Base-by-base conservation (phyloP, 2,797 vertebrate genomes). In the Allobates femoralis region DNA sequence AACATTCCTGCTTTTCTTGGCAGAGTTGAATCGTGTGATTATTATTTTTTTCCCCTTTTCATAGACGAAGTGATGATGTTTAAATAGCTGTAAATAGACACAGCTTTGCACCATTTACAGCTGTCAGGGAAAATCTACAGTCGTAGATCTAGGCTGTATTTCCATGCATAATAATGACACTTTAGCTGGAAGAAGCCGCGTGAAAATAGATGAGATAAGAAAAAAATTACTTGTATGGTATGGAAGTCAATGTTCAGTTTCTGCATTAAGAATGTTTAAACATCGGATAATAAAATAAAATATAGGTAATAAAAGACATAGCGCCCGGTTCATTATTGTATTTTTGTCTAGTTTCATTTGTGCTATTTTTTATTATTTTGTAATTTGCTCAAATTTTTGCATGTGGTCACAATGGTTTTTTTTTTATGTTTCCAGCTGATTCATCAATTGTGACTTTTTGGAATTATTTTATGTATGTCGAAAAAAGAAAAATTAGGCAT, bases 81-180 rank as follows among this genome's bases (percentile, higher is more conserved):
- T 85, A 85, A 85, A 77, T 76, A 75, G 71, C 79, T 64, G 58
- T 82, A 86, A 82, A 86, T 76, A 76, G 79, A 66, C 71, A 55
- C 58, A 82, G 56, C 71, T 51, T 75, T 81, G 69, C 82, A 81
- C 84, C 66, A 51, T 74, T 85, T 73, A 80, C 85, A 86, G 85
- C 79, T 81, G 85, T 75, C 85, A 81, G 56, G 55, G 79, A 55
- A 82, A 76, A 86, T 73, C 30, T 76, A 77, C 66, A 21, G 80
- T 32, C 10, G 10, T 12, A 60, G 32, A 67, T 41, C n/a, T 3
- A 50, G 56, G 79, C 41, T 46, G 34, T 67, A 75, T 56, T 77
- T 56, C 1, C 71, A 81, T 55, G 69, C 50, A 75, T 26, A 75
- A 21, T 66, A 64, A 74, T 75, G 66, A 58, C 2, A 19, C 41